These are phyloP conservation scores for Bruchidius siliquastri DNA, from an alignment of 2,888 invertebrate genomes.

Conservation along the genomic window DNA sequence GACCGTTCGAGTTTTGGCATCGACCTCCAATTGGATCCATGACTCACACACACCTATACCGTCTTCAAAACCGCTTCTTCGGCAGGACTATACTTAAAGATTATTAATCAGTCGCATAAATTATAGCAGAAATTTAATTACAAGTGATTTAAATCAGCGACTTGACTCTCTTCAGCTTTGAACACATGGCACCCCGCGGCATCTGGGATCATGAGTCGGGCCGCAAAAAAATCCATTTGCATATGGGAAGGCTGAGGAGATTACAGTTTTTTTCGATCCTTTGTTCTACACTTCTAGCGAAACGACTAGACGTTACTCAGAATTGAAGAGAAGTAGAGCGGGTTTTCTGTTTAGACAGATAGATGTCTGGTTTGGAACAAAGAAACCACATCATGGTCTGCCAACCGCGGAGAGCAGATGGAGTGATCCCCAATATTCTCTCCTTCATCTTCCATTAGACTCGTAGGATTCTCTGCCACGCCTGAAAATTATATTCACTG, in stretches of 20 bases:
- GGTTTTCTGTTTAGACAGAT: not conserved
- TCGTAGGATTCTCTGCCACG: too few species aligned
- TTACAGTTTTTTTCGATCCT: not conserved
- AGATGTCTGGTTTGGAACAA: not conserved
- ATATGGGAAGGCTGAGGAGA: not conserved
- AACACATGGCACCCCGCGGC: conserved; percentile 13
- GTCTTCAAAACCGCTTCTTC: not conserved
- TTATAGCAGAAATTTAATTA: not conserved
- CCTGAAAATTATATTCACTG: too few species aligned
- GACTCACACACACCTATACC: not conserved
- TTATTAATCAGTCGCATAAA: not conserved
- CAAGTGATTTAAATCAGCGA: conserved; percentile 8
- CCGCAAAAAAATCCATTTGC: not conserved
- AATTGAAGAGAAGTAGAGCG: not conserved
- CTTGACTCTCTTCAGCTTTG: conserved; percentile 5
- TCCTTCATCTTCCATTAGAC: too few species aligned
- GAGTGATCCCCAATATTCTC: too few species aligned
- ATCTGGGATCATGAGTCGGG: not conserved
- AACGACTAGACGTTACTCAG: not conserved
- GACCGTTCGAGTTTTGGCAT: not conserved
- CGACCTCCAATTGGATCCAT: not conserved
- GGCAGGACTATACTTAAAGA: not conserved
- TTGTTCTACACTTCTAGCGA: not conserved
- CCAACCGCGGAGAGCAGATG: too few species aligned
- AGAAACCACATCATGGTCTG: too few species aligned